Base-by-base conservation (phyloP, 2,888 invertebrate species). In the Netelia inedita region DNA sequence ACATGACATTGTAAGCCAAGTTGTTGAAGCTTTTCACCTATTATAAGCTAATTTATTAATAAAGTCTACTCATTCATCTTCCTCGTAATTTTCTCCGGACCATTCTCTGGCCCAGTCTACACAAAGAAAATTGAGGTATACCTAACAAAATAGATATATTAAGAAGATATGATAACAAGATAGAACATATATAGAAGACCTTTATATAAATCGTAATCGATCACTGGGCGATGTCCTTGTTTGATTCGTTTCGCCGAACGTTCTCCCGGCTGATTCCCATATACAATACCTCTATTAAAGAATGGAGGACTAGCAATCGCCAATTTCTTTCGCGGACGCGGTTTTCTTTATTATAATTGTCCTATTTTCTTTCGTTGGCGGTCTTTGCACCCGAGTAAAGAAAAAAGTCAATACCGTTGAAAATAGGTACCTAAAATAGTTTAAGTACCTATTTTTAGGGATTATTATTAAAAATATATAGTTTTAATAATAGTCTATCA, bases 371-470 rank as follows among this genome's bases (percentile, higher is more conserved):
- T 16, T 72, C 57, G 14, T 43, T 59, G 9, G 57, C 59, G 8
- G 35, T 21, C 43, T 72, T 72, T 10, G 59, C 72, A 8, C 72
- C 59, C 14, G 57, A 41, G 1, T 21, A 59, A 10, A 72, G 43
- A 35, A 43, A 72, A 41, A 59, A 72, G 9, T 28, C 14, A 14
- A 59, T 72, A 6, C 72, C 72, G 3, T 57, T 14, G 16, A 57
- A 72, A 72, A 72, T 57, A 6, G 72, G 57, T 21, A 59, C 72
- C 72, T 72, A 21, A 19, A 72, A n/a, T n/a, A n/a, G n/a, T n/a
- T n/a, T n/a, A n/a, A n/a, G n/a, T n/a, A n/a, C n/a, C n/a, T n/a
- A n/a, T n/a, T n/a, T n/a, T n/a, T n/a, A n/a, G n/a, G n/a, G n/a
- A n/a, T n/a, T n/a, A n/a, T n/a, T n/a, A n/a, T n/a, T n/a, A n/a